phyloP scores from a whole-genome alignment of 2,113 vertebrate species.

The Narcine bancroftii region DNA sequence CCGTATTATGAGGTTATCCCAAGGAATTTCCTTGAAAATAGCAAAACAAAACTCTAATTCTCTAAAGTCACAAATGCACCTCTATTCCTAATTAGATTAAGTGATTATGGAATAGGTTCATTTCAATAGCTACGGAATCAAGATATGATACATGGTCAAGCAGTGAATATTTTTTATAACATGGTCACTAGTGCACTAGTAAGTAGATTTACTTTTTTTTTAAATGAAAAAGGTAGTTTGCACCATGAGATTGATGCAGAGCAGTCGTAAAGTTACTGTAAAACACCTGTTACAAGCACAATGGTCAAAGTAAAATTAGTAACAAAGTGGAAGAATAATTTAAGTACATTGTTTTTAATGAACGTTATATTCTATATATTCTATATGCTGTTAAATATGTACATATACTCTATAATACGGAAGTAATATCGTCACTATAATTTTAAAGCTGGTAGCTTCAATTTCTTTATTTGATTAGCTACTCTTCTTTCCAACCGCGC shows the following conservation, averaged over 20 bases:
- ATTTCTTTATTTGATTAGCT: neutral
- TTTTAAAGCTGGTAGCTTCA: neutral
- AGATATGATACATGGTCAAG: neutral
- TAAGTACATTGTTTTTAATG: neutral
- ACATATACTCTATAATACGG: neutral
- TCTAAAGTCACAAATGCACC: constrained; percentile 14
- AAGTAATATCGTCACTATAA: neutral
- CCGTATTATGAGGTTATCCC: neutral
- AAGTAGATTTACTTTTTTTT: neutral
- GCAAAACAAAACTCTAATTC: constrained; percentile 21
- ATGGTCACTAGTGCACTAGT: too few species aligned
- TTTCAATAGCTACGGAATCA: neutral
- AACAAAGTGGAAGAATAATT: neutral
- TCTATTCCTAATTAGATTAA: constrained; percentile 33
- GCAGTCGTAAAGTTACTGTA: neutral
- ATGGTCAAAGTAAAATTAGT: neutral
- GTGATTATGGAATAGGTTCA: constrained; percentile 19
- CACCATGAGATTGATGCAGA: neutral
- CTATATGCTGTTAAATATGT: too few species aligned
- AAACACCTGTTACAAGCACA: neutral
- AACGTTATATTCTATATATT: neutral
- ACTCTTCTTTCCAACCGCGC: neutral
- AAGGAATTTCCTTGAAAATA: constrained; percentile 33
- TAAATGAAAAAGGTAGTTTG: neutral
- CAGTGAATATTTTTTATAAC: neutral